Evolutionary conservation across 2,797 vertebrate species (phyloP).

Genomic region (Triplophysa bombifrons): DNA sequence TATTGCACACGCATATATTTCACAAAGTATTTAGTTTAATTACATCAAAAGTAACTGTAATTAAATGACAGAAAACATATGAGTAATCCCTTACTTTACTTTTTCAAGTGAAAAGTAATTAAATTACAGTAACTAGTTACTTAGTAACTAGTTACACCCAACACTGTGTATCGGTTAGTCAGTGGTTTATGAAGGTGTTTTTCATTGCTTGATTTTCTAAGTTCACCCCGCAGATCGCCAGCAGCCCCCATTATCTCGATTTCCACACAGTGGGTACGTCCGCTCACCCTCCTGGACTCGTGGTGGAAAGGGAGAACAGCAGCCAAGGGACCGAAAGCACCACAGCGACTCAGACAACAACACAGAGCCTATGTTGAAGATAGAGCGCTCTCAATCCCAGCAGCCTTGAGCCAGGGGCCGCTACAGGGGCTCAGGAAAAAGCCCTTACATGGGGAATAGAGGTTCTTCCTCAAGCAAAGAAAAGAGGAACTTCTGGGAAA

Average conservation of each 20-base stretch:
- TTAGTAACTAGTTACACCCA: no score
- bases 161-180: not conserved
- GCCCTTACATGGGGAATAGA: conserved; percentile 43
- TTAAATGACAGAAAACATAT: no score
- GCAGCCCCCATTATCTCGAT: conserved; percentile 55
- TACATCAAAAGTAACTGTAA: no score
- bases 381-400: conserved; percentile 62
- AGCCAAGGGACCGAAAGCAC: conserved; percentile 58
- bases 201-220: conserved; percentile 30
- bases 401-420: conserved; percentile 52
- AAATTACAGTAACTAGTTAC: no score
- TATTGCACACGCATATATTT: no score
- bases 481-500: conserved; percentile 35
- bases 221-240: conserved; percentile 51
- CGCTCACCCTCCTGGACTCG: conserved; percentile 60
- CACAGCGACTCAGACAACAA: conserved; percentile 62
- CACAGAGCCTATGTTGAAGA: conserved; percentile 61
- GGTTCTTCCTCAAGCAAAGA: conserved; percentile 48
- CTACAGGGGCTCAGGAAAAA: conserved; percentile 42
- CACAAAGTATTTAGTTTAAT: no score
- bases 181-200: not conserved
- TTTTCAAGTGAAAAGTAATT: no score
- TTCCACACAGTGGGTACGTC: conserved; percentile 56
- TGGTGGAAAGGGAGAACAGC: conserved; percentile 54
- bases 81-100: no score